Evolutionary conservation across 2,113 vertebrate species (phyloP), one percentile per base, ranked within the genome.

Genomic region (Martes martes): DNA sequence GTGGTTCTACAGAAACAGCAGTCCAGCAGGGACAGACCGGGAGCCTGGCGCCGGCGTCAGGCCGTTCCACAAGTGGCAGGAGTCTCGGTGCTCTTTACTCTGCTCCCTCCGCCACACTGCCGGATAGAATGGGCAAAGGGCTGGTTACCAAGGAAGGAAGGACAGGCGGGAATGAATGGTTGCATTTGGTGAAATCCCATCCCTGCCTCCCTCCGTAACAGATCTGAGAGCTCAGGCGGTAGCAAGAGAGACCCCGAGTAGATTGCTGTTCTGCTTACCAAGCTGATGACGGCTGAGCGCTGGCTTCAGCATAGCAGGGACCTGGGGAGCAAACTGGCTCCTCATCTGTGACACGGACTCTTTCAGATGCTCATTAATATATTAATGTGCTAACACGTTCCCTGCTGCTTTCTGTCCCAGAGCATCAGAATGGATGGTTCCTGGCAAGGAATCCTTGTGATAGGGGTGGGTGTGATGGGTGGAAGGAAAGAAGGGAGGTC

Each of bases 321-420:
- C 73, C 31, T 19, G 19, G 39, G 86, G 92, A 97, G 57, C 47
- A 61, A 88, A 45, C 84, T 65, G n/a, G 59, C 85, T 97, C 84
- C 33, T 36, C 73, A 97, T 95, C 95, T 94, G 88, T 98, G 50
- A 82, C 97, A 98, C 86, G 97, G 95, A 98, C 97, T 82, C 59
- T 97, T 98, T 98, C 89, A 74, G 84, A 97, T 87, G 95, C 94
- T 97, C 98, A 92, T 97, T 97, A 98, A 98, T 97, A 96, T 87
- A 96, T 96, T 91, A 97, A 91, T 89, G 79, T 92, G 86, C 87
- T 96, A 90, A 73, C 39, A 85, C 96, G 83, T 28, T 97, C 95
- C 96, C 96, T 63, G 31, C 69, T 93, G 88, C 90, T 96, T 96
- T 95, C 98, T 98, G 97, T 98, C 97, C 95, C 69, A 42, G 61